Evolutionary conservation across 2,888 invertebrate species (phyloP), one percentile per base, ranked within the genome.

Genomic region (Mythimna loreyi): DNA sequence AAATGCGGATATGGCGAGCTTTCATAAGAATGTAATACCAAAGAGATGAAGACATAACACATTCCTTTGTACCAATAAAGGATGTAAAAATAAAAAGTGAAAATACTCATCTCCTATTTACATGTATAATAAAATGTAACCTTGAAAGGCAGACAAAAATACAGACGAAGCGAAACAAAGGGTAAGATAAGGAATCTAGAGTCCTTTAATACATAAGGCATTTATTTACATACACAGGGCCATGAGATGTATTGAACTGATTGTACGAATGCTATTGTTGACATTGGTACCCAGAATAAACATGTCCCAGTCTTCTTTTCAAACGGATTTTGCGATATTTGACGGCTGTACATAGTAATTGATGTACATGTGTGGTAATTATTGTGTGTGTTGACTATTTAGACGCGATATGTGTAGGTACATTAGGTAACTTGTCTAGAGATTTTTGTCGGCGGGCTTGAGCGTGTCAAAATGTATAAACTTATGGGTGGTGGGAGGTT

Each of bases 201-300:
- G 72, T 80, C 72, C 78, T 81, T 91, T 91, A 89, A 92, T 92
- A 92, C 91, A 89, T 88, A 89, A 89, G 86, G 81, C 86, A 92
- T 94, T 94, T 91, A 91, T 94, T 94, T 91, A 91, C 91, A 93
- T 92, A 91, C 85, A 80, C 78, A 69, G 66, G 86, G 87, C 89
- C 88, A 86, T 69, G 86, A 91, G 94, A 94, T 94, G 89, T 87
- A 90, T 89, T 89, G 87, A 78, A 78, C 76, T 83, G 94, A 94
- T 82, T 93, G 92, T 65, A 74, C 52, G 78, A 76, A 59, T 84
- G 81, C 80, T 89, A 89, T 88, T 89, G 85, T 81, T 86, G 87
- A 84, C 89, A 87, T 89, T 90, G 92, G 87, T 88, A 88, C 88
- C 85, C 89, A 89, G 89, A 91, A 43, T 50, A 40, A 76, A 92